Conservation (phyloP, 2,113 vertebrate genomes). For the Nycticebus coucang region DNA sequence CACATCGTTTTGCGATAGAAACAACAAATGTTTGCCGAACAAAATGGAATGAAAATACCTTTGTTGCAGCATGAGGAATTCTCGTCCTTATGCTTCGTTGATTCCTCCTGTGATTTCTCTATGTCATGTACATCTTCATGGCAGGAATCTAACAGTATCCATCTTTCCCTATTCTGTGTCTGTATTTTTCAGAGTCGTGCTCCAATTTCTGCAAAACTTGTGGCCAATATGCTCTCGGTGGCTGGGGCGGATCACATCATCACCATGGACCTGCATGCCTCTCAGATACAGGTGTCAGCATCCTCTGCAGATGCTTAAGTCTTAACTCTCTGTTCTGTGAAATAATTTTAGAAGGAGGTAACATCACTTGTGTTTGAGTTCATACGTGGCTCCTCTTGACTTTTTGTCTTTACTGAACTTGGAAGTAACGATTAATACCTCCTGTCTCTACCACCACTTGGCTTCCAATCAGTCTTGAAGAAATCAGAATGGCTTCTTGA, state of each 20-base stretch:
- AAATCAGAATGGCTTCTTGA: background rate
- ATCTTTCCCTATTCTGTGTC: slow-evolving; percentile 21
- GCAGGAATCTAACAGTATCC: background rate
- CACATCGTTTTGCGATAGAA: background rate
- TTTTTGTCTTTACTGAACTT: background rate
- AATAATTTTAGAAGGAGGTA: background rate
- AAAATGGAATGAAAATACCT: background rate
- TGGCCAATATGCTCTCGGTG: slow-evolving; percentile 97
- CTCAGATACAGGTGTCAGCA: slow-evolving; percentile 93
- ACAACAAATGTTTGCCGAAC: background rate
- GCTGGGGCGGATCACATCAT: slow-evolving; percentile 98
- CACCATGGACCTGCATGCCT: slow-evolving; percentile 98
- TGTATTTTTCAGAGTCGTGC: slow-evolving; percentile 92
- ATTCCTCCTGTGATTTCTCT: background rate
- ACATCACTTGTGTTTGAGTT: background rate
- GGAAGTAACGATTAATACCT: background rate
- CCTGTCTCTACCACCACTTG: background rate
- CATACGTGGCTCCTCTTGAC: background rate
- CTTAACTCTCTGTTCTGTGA: background rate
- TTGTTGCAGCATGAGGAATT: background rate
- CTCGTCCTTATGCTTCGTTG: background rate
- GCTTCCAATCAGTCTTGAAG: background rate
- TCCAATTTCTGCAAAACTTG: slow-evolving; percentile 97
- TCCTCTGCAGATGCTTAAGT: background rate
- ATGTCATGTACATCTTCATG: background rate